Evolutionary conservation across 2,888 invertebrate genomes (phyloP), one percentile per base, ranked within the genome.

Genomic region (Archips crataeganus): DNA sequence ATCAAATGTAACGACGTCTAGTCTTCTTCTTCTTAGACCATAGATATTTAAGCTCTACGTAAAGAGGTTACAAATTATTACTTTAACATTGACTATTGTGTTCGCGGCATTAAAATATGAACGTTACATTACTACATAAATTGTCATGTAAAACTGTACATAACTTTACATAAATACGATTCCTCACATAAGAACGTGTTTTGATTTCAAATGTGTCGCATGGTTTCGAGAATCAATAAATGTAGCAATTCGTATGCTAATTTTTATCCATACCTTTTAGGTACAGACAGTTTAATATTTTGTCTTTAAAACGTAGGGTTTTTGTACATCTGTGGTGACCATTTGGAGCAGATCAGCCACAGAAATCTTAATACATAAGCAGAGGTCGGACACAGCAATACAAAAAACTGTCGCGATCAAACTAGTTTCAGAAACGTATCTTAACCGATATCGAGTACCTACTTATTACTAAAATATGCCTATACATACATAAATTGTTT

Each of bases 161-260:
- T 49, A 49, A 49, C 49, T 49, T 49, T n/a, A 49, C 13, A 49
- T n/a, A 49, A 49, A 49, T 49, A 49, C 45, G 45, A 63, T 45
- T 23, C 45, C 45, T 63, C 10, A 32, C 15, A 11, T 45, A 45
- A 45, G 45, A 10, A 45, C 62, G 62, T 23, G 62, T 32, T 11
- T 23, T 45, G 62, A 42, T 32, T 63, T 39, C 3, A 11, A 45
- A 63, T 11, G 1, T 45, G 45, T 45, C 8, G 8, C 13, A 39
- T 9, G 13, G 36, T 36, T n/a, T 3, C 9, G 60, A 13, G 60
- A 60, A 60, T 60, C 34, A 36, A 60, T 60, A 36, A 60, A 36
- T 49, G 8, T 49, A 49, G 13, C 49, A 49, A 49, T 49, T 49
- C n/a, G 6, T 49, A 49, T 49, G 49, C 13, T 49, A n/a, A 49